phyloP scores from a whole-genome alignment of 30 jellyfish, hydroid and myxozoan genomes.

The Catostylus mosaicus region DNA sequence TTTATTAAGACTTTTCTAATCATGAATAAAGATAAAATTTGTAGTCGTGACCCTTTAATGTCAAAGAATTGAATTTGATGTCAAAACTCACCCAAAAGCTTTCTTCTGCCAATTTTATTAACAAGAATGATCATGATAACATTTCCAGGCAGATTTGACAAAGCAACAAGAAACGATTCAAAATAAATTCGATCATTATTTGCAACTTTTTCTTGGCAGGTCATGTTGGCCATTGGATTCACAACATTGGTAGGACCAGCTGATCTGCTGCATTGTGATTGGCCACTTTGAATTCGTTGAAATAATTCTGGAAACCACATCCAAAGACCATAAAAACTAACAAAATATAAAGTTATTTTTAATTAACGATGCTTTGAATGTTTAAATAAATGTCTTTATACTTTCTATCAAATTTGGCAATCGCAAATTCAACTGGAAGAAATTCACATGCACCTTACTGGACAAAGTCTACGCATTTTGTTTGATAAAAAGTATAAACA shows the following conservation, averaged over 20 bases:
- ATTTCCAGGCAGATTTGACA: constrained; percentile 97
- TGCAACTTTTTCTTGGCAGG: constrained; percentile 83
- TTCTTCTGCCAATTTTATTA: constrained; percentile 83
- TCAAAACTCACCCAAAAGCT: constrained; percentile 70
- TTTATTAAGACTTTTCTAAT: too few species aligned
- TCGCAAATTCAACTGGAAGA: too few species aligned
- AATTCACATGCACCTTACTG: too few species aligned
- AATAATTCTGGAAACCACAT: constrained; percentile 99
- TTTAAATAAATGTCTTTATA: too few species aligned
- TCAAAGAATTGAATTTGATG: too few species aligned
- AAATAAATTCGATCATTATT: constrained; percentile 62
- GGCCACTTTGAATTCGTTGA: constrained; percentile 85
- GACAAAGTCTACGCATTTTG: too few species aligned
- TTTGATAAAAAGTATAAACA: too few species aligned
- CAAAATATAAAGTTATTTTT: background rate
- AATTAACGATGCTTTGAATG: too few species aligned
- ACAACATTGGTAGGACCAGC: constrained; percentile 39
- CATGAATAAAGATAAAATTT: too few species aligned
- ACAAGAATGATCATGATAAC: constrained; percentile 68
- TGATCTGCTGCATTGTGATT: constrained; percentile 83
- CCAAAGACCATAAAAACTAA: constrained; percentile 95
- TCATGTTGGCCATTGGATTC: constrained; percentile 59
- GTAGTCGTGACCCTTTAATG: too few species aligned
- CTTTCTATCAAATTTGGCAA: too few species aligned
- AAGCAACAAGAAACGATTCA: constrained; percentile 90